Percentiles rank a stretch among this genome's conserved stretches.
These are phyloP conservation scores for Luffia ferchaultella DNA, from an alignment of 2,888 invertebrate species.

Conservation along the genomic window DNA sequence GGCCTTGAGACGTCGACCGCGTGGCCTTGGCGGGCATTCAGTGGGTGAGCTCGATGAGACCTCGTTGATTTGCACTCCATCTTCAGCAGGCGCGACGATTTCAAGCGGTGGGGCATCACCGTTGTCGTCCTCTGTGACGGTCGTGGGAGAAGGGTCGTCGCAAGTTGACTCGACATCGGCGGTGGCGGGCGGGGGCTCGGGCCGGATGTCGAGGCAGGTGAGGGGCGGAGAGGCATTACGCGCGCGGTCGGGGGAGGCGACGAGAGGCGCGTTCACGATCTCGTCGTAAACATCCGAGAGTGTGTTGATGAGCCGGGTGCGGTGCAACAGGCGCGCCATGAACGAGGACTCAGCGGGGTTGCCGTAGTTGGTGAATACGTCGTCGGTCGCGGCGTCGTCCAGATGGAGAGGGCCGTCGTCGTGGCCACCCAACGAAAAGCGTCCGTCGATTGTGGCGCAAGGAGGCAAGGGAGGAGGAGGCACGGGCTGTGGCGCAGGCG, in stretches of 20 bases:
- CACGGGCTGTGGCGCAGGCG: constrained; percentile 18
- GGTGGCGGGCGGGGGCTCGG: neutral
- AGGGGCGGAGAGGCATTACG: neutral
- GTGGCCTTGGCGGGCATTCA: constrained; percentile 36
- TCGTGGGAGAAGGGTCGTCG: neutral
- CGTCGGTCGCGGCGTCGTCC: constrained; percentile 21
- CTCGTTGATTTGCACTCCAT: constrained; percentile 72
- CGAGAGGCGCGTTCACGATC: constrained; percentile 24
- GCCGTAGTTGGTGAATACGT: constrained; percentile 44
- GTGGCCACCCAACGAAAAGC: constrained; percentile 21
- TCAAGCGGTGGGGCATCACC: constrained; percentile 8
- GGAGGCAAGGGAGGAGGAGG: constrained; percentile 34
- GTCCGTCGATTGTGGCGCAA: constrained; percentile 32
- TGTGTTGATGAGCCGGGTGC: constrained; percentile 45
- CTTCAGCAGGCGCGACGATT: constrained; percentile 28
- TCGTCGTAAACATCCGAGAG: constrained; percentile 48
- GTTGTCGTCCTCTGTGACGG: neutral
- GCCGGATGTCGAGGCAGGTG: neutral
- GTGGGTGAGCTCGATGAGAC: constrained; percentile 70
- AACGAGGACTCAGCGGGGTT: constrained; percentile 58
- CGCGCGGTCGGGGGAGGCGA: constrained; percentile 15
- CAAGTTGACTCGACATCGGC: neutral
- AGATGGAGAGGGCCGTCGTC: constrained; percentile 15
- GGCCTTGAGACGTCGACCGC: constrained; percentile 24
- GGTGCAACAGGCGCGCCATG: constrained; percentile 48